These are phyloP conservation scores for Ophioderma brevispina DNA, from an alignment of 35 echinoderm and acorn worm genomes.

Conservation along the genomic window DNA sequence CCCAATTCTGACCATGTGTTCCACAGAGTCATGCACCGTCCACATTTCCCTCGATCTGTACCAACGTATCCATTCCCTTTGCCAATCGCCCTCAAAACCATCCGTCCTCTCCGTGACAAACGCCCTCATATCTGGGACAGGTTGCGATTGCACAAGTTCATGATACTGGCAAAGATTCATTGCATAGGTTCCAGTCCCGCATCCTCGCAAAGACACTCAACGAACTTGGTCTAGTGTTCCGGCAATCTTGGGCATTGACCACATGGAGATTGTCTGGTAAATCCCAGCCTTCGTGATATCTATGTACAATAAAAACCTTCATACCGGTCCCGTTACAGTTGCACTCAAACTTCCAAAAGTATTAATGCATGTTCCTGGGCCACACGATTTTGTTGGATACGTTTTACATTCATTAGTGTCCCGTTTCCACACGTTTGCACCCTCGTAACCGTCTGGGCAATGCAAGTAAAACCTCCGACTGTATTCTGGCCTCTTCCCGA, in stretches of 20 bases:
- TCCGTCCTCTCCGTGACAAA: constrained; percentile 47
- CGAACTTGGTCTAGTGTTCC: constrained; percentile 74
- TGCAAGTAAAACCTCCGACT: not conserved
- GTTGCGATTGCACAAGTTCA: constrained; percentile 47
- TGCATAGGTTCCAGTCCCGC: constrained; percentile 59
- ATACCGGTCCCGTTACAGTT: constrained; percentile 86
- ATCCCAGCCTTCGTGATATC: constrained; percentile 61
- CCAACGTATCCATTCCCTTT: constrained; percentile 66
- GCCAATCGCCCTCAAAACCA: constrained; percentile 55
- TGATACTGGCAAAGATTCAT: constrained; percentile 1
- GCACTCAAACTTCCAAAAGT: constrained; percentile 45
- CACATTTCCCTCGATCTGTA: constrained; percentile 30
- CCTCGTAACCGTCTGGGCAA: not conserved
- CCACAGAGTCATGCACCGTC: constrained; percentile 33
- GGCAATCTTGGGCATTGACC: constrained; percentile 64
- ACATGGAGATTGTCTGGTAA: no score
- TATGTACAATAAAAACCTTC: constrained; percentile 61
- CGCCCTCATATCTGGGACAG: constrained; percentile 62
- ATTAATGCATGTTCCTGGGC: constrained; percentile 68
- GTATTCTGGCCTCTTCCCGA: not conserved
- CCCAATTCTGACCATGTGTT: constrained; percentile 59
- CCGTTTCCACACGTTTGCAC: not conserved
- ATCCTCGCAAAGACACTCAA: constrained; percentile 70
- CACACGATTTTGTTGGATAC: constrained; percentile 22
- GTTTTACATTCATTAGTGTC: constrained; percentile 25